phyloP scores from a whole-genome alignment of 2,113 vertebrate species.

The Romanogobio albipinnatus region DNA sequence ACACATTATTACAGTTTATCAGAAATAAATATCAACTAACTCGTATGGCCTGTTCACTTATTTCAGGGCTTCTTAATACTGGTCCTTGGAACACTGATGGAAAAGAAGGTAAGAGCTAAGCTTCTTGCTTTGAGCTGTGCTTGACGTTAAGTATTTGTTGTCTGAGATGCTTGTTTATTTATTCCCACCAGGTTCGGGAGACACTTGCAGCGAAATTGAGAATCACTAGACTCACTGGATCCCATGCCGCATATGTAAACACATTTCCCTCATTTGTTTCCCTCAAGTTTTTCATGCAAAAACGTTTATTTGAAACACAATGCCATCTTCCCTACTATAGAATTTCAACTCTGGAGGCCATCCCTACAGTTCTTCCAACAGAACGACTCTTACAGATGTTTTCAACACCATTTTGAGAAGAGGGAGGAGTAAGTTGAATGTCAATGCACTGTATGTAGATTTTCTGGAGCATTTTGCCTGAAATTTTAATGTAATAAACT shows the following conservation, averaged over 20 bases:
- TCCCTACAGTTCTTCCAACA: neutral
- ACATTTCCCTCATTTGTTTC: neutral
- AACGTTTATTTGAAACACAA: neutral
- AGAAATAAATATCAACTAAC: neutral
- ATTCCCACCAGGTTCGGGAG: neutral
- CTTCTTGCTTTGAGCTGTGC: neutral
- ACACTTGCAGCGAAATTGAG: neutral
- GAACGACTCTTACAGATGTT: slow-evolving; percentile 7
- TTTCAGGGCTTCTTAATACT: slow-evolving; percentile 54
- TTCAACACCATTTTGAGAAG: neutral
- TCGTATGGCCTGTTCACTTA: slow-evolving; percentile 1
- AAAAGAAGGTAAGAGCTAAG: slow-evolving; percentile 63
- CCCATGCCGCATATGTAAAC: neutral
- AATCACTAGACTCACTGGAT: neutral
- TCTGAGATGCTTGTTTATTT: neutral
- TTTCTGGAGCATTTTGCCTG: neutral
- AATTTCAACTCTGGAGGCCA: neutral
- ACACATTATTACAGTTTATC: neutral
- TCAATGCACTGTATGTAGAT: neutral
- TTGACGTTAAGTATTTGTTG: neutral
- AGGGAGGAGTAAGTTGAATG: neutral
- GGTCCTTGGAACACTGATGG: slow-evolving; percentile 66
- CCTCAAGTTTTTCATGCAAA: neutral
- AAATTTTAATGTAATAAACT: neutral
- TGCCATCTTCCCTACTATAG: neutral